Evolutionary conservation across 2,888 invertebrate genomes (phyloP).

Genomic region (Dermolepida albohirtum): DNA sequence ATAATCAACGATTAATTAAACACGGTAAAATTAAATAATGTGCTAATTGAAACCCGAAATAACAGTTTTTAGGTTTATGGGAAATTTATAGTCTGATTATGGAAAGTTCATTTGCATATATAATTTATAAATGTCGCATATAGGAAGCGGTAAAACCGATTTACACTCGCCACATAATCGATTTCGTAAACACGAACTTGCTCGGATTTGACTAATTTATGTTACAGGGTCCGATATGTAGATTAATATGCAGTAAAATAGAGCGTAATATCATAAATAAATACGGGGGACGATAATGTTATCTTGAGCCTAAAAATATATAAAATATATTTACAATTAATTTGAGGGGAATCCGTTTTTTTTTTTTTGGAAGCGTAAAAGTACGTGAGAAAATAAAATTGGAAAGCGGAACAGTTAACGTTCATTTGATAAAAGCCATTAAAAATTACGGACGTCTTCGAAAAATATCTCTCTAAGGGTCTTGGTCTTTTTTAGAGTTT

Average conservation of each 20-base stretch:
- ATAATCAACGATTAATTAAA: too few relatives aligned
- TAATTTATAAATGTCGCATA: constrained; percentile 5
- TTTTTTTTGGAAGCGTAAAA: constrained; percentile 20
- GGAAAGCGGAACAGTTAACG: constrained; percentile 24
- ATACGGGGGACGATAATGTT: constrained; percentile 15
- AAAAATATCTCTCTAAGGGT: constrained; percentile 19
- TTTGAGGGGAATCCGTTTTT: constrained; percentile 14
- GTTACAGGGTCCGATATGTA: background rate
- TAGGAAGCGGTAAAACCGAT: constrained; percentile 22
- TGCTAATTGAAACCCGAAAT: constrained; percentile 16
- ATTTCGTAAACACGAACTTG: constrained; percentile 16
- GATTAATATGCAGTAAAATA: background rate
- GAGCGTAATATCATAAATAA: too few relatives aligned
- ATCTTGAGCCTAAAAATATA: constrained; percentile 10
- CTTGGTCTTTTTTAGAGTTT: constrained; percentile 20
- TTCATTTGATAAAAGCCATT: constrained; percentile 31
- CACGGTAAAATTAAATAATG: background rate
- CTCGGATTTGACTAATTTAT: constrained; percentile 29
- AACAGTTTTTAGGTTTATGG: constrained; percentile 1
- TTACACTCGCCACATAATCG: constrained; percentile 10
- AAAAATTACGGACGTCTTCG: constrained; percentile 21
- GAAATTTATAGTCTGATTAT: background rate
- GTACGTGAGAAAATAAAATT: constrained; percentile 36
- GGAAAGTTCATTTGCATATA: constrained; percentile 24
- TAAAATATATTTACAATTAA: constrained; percentile 25